Base-by-base conservation (phyloP, 64 coral and sea anemone species). In the Trachythela sp. region DNA sequence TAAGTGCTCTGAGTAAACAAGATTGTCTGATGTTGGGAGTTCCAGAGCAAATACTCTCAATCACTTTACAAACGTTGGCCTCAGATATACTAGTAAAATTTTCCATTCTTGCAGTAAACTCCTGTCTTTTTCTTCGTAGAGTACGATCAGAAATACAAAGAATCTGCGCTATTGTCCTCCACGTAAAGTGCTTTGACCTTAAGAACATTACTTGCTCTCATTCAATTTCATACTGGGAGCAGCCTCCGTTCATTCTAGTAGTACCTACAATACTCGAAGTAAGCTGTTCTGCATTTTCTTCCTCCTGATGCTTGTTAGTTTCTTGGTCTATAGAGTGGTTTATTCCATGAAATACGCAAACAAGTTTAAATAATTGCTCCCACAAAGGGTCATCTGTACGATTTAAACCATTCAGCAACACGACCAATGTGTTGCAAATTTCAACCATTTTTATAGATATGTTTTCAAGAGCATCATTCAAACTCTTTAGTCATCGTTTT, bases 201-300 rank as follows among this genome's bases (percentile, higher is more conserved):
- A 88, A 88, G 59, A 70, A 88, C 40, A 41, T 18, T 70, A 88
- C 39, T 40, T 88, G 86, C 20, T 88, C 86, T 88, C 70, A 37
- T 29, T 58, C 29, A 29, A 71, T 70, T 40, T 30, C 51, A 68
- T 43, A 64, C 26, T 30, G 27, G 24, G 86, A 54, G 15, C 59
- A 26, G 24, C 86, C 86, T 36, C 15, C 32, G 36, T 32, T 32
- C 8, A 18, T 40, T 70, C 54, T 39, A 77, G 10, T 35, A 13
- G 29, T 27, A 22, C 5, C 59, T n/a, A 31, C 2, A 6, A 22
- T 22, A 22, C 5, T 68, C 30, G 59, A 22, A n/a, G 59, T 31
- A 4, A 32, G 3, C n/a, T 77, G 71, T 35, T 2, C 36, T 5
- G 7, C 29, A 1, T 35, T 18, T 38, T 77, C n/a, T 3, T 59